Conservation (phyloP, 2,797 vertebrate species). For the Octomys mimax region DNA sequence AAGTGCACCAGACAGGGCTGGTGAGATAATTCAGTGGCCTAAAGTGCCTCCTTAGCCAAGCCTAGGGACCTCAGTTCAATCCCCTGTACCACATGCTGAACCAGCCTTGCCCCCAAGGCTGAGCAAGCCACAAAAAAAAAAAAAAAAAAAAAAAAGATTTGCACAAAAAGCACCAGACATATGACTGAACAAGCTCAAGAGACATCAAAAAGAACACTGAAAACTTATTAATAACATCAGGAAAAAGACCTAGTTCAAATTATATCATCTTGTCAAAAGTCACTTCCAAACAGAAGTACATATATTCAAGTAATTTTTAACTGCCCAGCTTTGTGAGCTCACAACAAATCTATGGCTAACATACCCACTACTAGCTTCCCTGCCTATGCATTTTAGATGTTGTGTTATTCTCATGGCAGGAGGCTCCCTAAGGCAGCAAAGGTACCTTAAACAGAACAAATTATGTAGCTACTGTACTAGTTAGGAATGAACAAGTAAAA, state of each 20-base stretch:
- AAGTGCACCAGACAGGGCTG: neutral
- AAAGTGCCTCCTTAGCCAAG: too few relatives aligned
- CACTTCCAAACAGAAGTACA: neutral
- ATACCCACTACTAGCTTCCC: neutral
- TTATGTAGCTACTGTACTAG: neutral
- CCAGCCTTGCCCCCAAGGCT: too few relatives aligned
- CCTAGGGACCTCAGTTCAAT: too few relatives aligned
- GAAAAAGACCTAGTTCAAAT: conserved; percentile 36
- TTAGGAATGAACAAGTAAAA: conserved; percentile 9
- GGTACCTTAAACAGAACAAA: neutral
- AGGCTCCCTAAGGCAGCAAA: neutral
- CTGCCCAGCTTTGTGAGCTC: neutral
- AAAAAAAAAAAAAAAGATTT: too few relatives aligned
- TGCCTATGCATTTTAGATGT: neutral
- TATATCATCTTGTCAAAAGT: conserved; percentile 3
- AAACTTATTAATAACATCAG: conserved; percentile 39
- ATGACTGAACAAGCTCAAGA: neutral
- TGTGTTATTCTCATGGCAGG: neutral
- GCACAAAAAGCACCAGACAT: neutral
- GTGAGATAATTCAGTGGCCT: too few relatives aligned
- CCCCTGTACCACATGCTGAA: too few relatives aligned
- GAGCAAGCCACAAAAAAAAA: too few relatives aligned
- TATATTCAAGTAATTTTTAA: conserved; percentile 43
- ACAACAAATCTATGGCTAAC: neutral
- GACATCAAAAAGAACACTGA: neutral